Conservation (phyloP, 2,888 invertebrate genomes). For the Caenorhabditis sp. region DNA sequence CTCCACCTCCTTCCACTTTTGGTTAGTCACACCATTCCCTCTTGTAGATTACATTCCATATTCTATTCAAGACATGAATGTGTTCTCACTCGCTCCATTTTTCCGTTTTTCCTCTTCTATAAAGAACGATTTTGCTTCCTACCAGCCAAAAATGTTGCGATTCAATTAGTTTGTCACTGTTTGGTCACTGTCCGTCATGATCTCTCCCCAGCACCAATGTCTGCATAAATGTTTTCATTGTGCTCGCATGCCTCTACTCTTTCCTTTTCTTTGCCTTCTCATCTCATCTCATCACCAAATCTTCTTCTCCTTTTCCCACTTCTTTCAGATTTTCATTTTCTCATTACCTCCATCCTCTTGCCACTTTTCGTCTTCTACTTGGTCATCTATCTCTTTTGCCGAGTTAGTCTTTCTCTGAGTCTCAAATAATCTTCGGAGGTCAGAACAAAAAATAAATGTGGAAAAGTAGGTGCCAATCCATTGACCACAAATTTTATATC, state of each 20-base stretch:
- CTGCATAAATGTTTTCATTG: background rate
- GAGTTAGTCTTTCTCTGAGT: background rate
- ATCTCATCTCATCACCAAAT: constrained; percentile 23
- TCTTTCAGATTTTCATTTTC: constrained; percentile 51
- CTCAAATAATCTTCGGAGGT: background rate
- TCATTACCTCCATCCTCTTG: constrained; percentile 44
- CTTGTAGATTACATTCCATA: background rate
- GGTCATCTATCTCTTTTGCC: constrained; percentile 15
- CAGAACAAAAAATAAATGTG: too few relatives aligned
- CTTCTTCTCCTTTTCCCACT: constrained; percentile 26
- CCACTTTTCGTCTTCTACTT: constrained; percentile 9
- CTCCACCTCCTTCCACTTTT: constrained; percentile 3
- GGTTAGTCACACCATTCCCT: constrained; percentile 1
- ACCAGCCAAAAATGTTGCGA: too few relatives aligned
- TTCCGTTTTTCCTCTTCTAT: background rate
- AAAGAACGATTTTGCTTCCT: background rate
- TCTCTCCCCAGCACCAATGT: background rate
- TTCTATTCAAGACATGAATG: background rate
- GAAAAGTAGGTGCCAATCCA: too few relatives aligned
- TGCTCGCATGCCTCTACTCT: background rate
- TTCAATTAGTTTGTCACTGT: too few relatives aligned
- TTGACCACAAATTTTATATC: too few relatives aligned
- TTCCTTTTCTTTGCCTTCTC: constrained; percentile 18
- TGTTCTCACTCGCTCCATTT: too few relatives aligned
- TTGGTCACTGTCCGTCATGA: background rate